Percentiles rank a stretch among this genome's conserved stretches.
phyloP scores from a whole-genome alignment of 1,140 invertebrate species.

The Anastrepha ludens region DNA sequence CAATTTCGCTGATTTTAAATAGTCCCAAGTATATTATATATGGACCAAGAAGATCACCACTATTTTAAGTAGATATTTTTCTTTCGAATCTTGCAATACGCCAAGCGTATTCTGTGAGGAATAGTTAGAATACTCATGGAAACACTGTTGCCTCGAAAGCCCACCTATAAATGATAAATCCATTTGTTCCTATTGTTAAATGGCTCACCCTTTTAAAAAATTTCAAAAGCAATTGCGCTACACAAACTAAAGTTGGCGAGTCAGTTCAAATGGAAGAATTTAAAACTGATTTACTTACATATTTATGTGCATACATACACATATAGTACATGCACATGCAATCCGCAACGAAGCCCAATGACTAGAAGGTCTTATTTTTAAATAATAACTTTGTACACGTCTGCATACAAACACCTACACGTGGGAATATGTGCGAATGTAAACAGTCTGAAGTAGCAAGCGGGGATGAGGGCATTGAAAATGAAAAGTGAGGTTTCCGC shows the following conservation, averaged over 20 bases:
- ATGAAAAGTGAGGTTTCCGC: too few species aligned
- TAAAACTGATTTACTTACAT: slow-evolving; percentile 5
- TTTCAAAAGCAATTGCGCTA: slow-evolving; percentile 10
- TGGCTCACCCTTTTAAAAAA: slow-evolving; percentile 17
- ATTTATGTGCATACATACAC: background rate
- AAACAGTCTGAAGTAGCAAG: background rate
- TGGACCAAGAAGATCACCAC: too few species aligned
- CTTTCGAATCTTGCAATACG: too few species aligned
- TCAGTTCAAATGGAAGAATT: slow-evolving; percentile 29
- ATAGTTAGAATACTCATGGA: too few species aligned
- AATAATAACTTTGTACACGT: slow-evolving; percentile 19
- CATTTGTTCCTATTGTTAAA: background rate
- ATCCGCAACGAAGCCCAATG: slow-evolving; percentile 10
- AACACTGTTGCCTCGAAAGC: too few species aligned
- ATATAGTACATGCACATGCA: background rate
- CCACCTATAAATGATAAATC: too few species aligned
- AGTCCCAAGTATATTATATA: too few species aligned
- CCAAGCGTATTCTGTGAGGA: too few species aligned
- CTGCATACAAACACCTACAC: too few species aligned
- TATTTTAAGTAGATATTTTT: too few species aligned
- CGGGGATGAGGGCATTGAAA: too few species aligned
- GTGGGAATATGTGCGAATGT: background rate
- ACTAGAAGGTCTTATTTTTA: slow-evolving; percentile 11
- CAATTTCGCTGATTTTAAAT: too few species aligned
- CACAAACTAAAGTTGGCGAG: background rate